Percentiles rank a stretch among this genome's conserved stretches.
Evolutionary conservation across 2,113 vertebrate species (phyloP).

Genomic region (Menura novaehollandiae): DNA sequence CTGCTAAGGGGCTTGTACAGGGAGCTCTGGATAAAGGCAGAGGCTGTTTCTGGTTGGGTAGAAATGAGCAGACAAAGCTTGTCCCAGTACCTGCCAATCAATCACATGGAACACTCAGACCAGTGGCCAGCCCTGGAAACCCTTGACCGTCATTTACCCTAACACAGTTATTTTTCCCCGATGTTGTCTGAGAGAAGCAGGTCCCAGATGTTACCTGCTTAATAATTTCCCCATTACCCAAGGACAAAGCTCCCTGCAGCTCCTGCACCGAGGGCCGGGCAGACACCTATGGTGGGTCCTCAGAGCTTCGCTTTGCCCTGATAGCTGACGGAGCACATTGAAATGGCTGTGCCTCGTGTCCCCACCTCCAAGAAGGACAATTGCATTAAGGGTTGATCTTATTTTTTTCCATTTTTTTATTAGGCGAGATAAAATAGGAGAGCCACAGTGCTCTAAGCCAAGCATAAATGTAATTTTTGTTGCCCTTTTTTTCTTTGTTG

Average conservation of each 20-base stretch:
- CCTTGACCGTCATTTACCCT: background rate
- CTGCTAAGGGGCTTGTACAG: background rate
- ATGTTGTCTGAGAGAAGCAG: background rate
- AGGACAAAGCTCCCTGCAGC: slow-evolving; percentile 43
- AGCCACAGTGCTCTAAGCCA: background rate
- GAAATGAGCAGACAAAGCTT: background rate
- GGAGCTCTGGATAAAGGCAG: background rate
- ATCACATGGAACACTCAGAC: background rate
- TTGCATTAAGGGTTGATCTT: background rate
- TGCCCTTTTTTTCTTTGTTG: background rate
- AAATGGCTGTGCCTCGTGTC: background rate
- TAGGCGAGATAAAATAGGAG: background rate
- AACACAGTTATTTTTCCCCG: slow-evolving; percentile 5
- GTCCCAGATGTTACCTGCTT: slow-evolving; percentile 35
- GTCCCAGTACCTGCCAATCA: slow-evolving; percentile 8
- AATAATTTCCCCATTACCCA: slow-evolving; percentile 25
- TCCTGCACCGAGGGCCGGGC: background rate
- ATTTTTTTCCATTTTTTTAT: background rate
- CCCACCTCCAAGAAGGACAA: background rate
- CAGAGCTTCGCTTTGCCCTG: background rate
- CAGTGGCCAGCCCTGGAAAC: background rate
- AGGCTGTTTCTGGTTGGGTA: background rate
- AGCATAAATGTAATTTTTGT: background rate
- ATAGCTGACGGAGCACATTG: background rate
- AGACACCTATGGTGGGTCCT: background rate